Conservation (phyloP, 2,888 invertebrate species). For the Lepeophtheirus nordmannii region DNA sequence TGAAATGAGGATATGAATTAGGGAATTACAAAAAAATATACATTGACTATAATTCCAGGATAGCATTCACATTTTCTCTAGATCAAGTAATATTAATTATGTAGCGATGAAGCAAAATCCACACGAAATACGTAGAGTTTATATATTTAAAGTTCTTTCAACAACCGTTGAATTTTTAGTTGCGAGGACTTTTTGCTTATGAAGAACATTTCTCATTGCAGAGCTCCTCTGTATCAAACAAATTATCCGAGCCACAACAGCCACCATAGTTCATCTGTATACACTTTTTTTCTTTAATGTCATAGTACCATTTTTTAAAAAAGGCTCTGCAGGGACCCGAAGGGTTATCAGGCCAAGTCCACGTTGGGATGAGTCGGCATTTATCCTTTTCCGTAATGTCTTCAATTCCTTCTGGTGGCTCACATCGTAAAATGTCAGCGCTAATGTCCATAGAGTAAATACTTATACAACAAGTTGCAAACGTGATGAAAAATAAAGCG, state of each 20-base stretch:
- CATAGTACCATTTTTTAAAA: neutral
- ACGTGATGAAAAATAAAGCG: neutral
- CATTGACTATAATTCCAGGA: too few species aligned
- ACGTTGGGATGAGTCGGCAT: neutral
- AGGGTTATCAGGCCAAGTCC: neutral
- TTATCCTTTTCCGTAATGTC: neutral
- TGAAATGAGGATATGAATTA: too few species aligned
- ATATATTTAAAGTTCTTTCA: too few species aligned
- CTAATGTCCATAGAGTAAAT: neutral
- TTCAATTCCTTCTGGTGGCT: slow-evolving; percentile 1
- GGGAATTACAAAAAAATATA: too few species aligned
- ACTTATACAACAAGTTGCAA: neutral
- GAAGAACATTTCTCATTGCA: neutral
- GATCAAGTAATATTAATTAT: too few species aligned
- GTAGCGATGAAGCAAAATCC: too few species aligned
- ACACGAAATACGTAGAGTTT: too few species aligned
- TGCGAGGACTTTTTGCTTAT: neutral
- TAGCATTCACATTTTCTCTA: too few species aligned
- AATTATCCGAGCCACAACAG: neutral
- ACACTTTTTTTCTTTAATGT: neutral
- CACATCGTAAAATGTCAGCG: neutral
- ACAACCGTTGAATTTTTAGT: neutral
- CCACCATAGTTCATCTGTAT: neutral
- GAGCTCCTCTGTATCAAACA: neutral
- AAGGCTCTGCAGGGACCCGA: neutral